phyloP scores from a whole-genome alignment of 2,888 invertebrate genomes.

The Synergus japonicus region DNA sequence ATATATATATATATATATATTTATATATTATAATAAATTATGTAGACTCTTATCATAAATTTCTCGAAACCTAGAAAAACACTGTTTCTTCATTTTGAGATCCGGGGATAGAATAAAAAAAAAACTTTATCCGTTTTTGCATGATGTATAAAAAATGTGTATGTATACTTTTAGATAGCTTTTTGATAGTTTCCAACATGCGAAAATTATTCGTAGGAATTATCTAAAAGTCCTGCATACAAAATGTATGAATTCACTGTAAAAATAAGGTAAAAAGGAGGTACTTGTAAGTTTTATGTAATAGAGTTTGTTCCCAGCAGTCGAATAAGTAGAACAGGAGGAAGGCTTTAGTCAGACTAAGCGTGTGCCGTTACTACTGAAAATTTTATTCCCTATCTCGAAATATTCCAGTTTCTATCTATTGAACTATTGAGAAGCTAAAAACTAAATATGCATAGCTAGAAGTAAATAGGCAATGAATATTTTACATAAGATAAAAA shows the following conservation, averaged over 20 bases:
- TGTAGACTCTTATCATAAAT: background rate
- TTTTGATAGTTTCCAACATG: background rate
- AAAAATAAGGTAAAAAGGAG: background rate
- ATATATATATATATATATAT: too few relatives aligned
- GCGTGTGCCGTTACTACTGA: background rate
- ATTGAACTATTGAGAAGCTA: background rate
- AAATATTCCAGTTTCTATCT: background rate
- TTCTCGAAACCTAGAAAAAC: background rate
- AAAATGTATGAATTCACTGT: conserved; percentile 9
- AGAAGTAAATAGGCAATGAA: too few relatives aligned
- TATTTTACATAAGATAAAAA: too few relatives aligned
- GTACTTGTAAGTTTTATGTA: background rate
- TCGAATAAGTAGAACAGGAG: conserved; percentile 4
- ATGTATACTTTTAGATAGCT: background rate
- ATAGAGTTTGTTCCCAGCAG: background rate
- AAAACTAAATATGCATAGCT: too few relatives aligned
- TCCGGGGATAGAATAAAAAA: background rate
- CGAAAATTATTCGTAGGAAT: background rate
- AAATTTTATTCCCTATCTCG: background rate
- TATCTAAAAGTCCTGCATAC: background rate
- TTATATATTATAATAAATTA: background rate
- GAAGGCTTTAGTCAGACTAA: conserved; percentile 25
- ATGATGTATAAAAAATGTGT: background rate
- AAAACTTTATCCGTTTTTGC: background rate
- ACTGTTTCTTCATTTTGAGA: background rate